A percentile compares a stretch with the other conserved stretches of the same genome.
phyloP scores from a whole-genome alignment of 92 coral and sea anemone genomes.

The Scolanthus callimorphus region DNA sequence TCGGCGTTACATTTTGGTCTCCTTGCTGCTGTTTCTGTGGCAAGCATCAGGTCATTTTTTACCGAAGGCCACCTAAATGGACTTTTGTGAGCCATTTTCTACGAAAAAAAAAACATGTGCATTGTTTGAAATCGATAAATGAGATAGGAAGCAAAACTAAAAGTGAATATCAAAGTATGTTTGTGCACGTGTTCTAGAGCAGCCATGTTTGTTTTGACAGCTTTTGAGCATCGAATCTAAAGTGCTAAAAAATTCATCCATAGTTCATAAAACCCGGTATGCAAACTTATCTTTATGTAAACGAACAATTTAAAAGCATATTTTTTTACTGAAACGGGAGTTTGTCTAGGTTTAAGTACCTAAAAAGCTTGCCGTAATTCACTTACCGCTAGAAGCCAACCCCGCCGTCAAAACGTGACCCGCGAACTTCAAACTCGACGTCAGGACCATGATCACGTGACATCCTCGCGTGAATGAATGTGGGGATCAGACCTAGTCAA shows the following conservation, averaged over 20 bases:
- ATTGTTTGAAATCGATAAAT: neutral
- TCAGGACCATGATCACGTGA: constrained; percentile 7
- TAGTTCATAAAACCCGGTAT: neutral
- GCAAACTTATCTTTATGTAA: neutral
- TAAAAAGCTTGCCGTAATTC: neutral
- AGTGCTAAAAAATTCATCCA: neutral
- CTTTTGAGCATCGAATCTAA: neutral
- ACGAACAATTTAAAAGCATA: neutral
- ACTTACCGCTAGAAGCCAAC: constrained; percentile 1
- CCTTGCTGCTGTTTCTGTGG: constrained; percentile 48
- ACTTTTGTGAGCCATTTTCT: neutral
- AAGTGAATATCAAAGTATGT: neutral
- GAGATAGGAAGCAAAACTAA: neutral
- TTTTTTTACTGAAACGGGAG: neutral
- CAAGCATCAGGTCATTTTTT: constrained; percentile 14
- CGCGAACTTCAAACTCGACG: constrained; percentile 4
- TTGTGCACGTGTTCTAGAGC: neutral
- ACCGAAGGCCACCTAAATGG: neutral
- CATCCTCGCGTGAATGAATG: too few species aligned
- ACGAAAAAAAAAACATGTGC: neutral
- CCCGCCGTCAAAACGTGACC: constrained; percentile 2
- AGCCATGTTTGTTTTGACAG: neutral
- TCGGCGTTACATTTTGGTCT: constrained; percentile 23
- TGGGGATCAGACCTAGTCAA: too few species aligned
- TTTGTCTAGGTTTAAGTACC: neutral